Evolutionary conservation across 2,113 vertebrate species (phyloP).

Genomic region (Excalfactoria chinensis): DNA sequence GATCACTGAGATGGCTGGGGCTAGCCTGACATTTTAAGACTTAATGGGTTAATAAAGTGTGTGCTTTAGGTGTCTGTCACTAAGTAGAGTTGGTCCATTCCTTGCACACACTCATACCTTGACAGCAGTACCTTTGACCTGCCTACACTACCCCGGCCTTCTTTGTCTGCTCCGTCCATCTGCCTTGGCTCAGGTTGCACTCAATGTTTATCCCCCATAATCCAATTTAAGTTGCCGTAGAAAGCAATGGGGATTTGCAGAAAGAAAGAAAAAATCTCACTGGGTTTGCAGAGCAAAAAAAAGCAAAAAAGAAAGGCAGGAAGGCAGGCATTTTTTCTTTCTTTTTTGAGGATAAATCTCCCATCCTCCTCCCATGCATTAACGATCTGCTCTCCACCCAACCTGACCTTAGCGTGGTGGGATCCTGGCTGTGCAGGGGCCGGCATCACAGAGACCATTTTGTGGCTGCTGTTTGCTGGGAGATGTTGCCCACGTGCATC

Average conservation of each 20-base stretch:
- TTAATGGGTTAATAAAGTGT: slow-evolving; percentile 70
- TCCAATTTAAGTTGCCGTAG: slow-evolving; percentile 70
- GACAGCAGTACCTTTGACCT: slow-evolving; percentile 59
- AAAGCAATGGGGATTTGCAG: slow-evolving; percentile 55
- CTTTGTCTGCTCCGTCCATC: slow-evolving; percentile 64
- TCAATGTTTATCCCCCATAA: slow-evolving; percentile 63
- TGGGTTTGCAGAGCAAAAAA: slow-evolving; percentile 9
- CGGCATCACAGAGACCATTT: neutral
- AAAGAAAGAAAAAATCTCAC: slow-evolving; percentile 30
- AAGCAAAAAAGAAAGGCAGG: neutral
- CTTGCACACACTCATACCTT: slow-evolving; percentile 43
- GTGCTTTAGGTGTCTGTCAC: slow-evolving; percentile 47
- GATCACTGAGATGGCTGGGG: slow-evolving; percentile 42
- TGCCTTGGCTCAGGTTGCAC: slow-evolving; percentile 72
- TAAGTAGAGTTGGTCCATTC: slow-evolving; percentile 47
- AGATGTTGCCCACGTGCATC: neutral
- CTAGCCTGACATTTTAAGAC: slow-evolving; percentile 52
- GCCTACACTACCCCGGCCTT: neutral
- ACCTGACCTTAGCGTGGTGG: neutral
- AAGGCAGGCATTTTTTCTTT: neutral
- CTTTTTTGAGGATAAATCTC: neutral
- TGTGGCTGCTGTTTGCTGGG: neutral
- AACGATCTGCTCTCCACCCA: neutral
- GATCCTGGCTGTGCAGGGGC: neutral
- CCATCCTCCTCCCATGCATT: neutral